phyloP scores from a whole-genome alignment of 2,113 vertebrate species.

The Oryzias curvinotus region DNA sequence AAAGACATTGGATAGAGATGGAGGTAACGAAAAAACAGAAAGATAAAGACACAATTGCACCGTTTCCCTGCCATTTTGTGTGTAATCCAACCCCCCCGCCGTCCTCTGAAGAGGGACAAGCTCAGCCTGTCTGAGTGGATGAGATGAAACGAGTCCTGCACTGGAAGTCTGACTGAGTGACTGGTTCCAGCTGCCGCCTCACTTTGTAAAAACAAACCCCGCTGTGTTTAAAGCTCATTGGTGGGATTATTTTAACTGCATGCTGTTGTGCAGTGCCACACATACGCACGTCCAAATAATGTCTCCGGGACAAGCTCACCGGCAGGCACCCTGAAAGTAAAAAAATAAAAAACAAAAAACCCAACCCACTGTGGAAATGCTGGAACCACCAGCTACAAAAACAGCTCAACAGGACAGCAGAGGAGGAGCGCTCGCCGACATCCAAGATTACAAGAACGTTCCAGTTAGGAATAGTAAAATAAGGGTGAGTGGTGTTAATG shows the following conservation, averaged over 20 bases:
- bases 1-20: background rate
- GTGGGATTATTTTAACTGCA: slow-evolving; percentile 29
- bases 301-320: slow-evolving; percentile 1
- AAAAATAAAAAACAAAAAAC: slow-evolving; percentile 29
- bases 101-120: background rate
- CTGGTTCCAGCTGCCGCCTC: slow-evolving; percentile 45
- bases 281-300: background rate
- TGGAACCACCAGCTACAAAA: slow-evolving; percentile 39
- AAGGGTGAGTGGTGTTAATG: background rate
- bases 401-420: background rate
- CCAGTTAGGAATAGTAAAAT: background rate
- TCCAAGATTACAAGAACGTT: too few relatives aligned
- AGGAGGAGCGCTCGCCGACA: too few relatives aligned
- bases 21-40: slow-evolving; percentile 29
- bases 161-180: slow-evolving; percentile 23
- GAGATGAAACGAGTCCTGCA: slow-evolving; percentile 19
- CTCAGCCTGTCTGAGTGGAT: background rate
- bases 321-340: slow-evolving; percentile 57
- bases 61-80: slow-evolving; percentile 58
- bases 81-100: slow-evolving; percentile 11
- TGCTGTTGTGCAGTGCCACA: slow-evolving; percentile 7
- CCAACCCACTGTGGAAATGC: slow-evolving; percentile 31
- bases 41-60: slow-evolving; percentile 35
- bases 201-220: slow-evolving; percentile 5
- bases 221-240: slow-evolving; percentile 40